A percentile compares a stretch with the other conserved stretches of the same genome.
These are phyloP conservation scores for Staurois parvus DNA, from an alignment of 2,797 vertebrate genomes.

Conservation along the genomic window DNA sequence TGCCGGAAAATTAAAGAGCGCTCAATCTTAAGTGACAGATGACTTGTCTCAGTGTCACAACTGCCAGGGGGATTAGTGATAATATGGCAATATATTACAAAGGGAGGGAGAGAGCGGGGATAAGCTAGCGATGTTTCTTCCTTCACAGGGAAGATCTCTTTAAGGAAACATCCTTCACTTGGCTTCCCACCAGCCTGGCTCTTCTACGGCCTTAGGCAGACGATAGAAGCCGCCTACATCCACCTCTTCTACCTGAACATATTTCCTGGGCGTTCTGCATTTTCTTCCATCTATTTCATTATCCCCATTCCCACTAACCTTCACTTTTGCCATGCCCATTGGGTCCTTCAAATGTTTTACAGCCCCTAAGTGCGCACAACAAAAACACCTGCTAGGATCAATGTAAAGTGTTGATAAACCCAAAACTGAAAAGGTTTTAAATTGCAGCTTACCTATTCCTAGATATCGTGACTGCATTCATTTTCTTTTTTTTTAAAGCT, in stretches of 20 bases:
- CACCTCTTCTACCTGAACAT: background rate
- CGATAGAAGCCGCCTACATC: background rate
- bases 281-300: background rate
- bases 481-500: too few species aligned
- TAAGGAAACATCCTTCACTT: constrained; percentile 9
- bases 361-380: too few species aligned
- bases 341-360: too few species aligned
- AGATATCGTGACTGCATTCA: too few species aligned
- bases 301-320: too few species aligned
- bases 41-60: constrained; percentile 85
- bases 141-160: background rate
- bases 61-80: constrained; percentile 86
- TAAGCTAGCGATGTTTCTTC: background rate
- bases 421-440: too few species aligned
- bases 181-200: background rate
- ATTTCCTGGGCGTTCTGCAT: background rate
- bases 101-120: constrained; percentile 67
- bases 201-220: background rate
- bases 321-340: too few species aligned
- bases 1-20: constrained; percentile 98
- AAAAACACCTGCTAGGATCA: too few species aligned
- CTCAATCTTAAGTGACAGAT: constrained; percentile 88
- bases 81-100: constrained; percentile 89
- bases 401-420: too few species aligned
- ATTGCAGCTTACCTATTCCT: too few species aligned